Conservation (phyloP, 2,888 invertebrate species). For the Leptinotarsa peninsularis region DNA sequence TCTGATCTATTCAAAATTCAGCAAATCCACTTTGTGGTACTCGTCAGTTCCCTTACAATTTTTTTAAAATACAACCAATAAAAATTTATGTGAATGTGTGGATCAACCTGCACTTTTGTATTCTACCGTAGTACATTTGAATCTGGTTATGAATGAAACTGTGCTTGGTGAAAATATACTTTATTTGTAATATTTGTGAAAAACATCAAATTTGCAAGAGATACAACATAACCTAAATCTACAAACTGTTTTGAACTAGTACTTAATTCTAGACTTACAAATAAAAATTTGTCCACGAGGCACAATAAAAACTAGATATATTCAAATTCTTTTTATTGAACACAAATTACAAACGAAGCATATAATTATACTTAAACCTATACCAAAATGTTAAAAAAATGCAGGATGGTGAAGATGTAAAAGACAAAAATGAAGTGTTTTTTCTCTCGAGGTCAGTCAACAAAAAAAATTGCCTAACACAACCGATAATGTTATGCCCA, state of each 20-base stretch:
- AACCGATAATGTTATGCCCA: constrained; percentile 21
- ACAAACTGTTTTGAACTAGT: constrained; percentile 24
- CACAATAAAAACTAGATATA: constrained; percentile 50
- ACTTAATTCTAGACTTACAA: constrained; percentile 39
- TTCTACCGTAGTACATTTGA: too few species aligned
- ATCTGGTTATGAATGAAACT: not conserved
- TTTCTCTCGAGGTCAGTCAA: not conserved
- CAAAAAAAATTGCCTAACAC: constrained; percentile 28
- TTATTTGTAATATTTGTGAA: constrained; percentile 42
- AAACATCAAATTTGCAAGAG: constrained; percentile 40
- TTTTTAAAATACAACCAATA: too few species aligned
- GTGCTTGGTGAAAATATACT: constrained; percentile 43
- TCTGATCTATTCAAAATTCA: too few species aligned
- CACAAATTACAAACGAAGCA: constrained; percentile 48
- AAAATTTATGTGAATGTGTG: too few species aligned
- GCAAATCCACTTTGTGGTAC: too few species aligned
- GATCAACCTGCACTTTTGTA: too few species aligned
- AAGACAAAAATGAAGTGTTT: constrained; percentile 34
- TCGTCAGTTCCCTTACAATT: too few species aligned
- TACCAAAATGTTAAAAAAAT: constrained; percentile 40
- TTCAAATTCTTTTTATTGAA: constrained; percentile 51
- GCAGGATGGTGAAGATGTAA: constrained; percentile 38
- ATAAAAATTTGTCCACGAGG: constrained; percentile 42
- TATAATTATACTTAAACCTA: constrained; percentile 47
- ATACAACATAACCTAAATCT: constrained; percentile 41